These are phyloP conservation scores for Dasyprocta punctata DNA, from an alignment of 2,113 vertebrate species.

Conservation along the genomic window DNA sequence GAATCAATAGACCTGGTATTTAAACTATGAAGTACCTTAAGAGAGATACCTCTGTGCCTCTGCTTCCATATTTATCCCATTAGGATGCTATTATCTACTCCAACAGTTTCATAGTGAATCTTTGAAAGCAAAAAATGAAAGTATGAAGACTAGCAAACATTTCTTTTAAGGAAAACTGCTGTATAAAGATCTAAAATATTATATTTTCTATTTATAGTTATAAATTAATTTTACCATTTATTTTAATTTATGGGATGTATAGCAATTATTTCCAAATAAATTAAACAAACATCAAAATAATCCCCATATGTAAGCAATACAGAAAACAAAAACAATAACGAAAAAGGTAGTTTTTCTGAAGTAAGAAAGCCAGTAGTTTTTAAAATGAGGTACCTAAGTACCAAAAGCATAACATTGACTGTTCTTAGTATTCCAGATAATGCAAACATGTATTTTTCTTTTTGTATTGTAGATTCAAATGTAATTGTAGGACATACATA, in stretches of 20 bases:
- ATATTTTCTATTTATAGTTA: background rate
- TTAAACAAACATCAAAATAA: slow-evolving; percentile 28
- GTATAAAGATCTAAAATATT: background rate
- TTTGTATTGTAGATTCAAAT: background rate
- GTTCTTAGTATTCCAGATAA: background rate
- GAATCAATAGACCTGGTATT: background rate
- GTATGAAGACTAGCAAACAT: background rate
- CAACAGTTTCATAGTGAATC: background rate
- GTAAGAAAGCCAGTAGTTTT: background rate
- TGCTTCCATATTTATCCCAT: background rate
- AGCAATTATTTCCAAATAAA: slow-evolving; percentile 27
- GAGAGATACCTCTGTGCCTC: background rate
- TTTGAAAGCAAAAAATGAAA: slow-evolving; percentile 34
- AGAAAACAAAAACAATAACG: background rate
- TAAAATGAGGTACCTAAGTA: background rate
- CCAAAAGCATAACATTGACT: background rate
- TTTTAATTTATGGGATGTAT: background rate
- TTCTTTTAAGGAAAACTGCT: background rate
- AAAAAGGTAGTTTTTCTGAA: background rate
- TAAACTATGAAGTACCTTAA: background rate
- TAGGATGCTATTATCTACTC: background rate
- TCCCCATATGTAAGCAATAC: background rate
- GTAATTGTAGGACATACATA: background rate
- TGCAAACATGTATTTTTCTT: background rate
- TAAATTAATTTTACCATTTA: background rate